A percentile compares a stretch with the other conserved stretches of the same genome.
phyloP scores from a whole-genome alignment of 2,797 vertebrate genomes.

The Sternotherus odoratus region DNA sequence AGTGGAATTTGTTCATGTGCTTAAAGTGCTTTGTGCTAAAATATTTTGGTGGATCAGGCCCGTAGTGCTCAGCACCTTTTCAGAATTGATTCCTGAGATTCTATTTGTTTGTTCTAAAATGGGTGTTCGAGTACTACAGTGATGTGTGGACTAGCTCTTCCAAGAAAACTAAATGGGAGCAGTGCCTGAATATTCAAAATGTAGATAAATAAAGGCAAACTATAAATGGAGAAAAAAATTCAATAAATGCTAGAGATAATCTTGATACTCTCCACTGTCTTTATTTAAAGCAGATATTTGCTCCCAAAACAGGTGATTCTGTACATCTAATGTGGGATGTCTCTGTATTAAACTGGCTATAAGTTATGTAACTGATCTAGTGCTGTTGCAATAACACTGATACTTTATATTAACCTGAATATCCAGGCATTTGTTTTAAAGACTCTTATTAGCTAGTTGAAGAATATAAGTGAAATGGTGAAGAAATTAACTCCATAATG shows the following conservation, averaged over 20 bases:
- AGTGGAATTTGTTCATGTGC: background rate
- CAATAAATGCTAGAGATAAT: background rate
- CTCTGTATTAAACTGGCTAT: background rate
- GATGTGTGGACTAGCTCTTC: background rate
- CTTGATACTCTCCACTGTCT: background rate
- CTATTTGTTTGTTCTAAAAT: background rate
- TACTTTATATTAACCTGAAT: background rate
- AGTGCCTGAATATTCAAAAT: background rate
- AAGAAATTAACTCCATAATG: background rate
- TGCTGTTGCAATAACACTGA: background rate
- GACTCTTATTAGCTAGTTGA: background rate
- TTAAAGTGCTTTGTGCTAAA: background rate
- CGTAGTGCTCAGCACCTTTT: background rate
- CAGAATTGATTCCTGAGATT: background rate
- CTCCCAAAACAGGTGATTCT: background rate
- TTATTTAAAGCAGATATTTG: background rate
- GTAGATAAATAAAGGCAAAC: background rate
- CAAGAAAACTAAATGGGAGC: background rate
- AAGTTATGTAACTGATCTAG: background rate
- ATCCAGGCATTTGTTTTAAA: background rate
- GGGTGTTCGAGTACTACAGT: rapidly evolving
- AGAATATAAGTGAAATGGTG: background rate
- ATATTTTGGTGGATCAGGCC: background rate
- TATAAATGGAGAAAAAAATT: background rate
- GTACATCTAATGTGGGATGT: background rate